A percentile compares a stretch with the other conserved stretches of the same genome.
Conservation (phyloP, 2,888 invertebrate species). For the Ectemnius continuus region DNA sequence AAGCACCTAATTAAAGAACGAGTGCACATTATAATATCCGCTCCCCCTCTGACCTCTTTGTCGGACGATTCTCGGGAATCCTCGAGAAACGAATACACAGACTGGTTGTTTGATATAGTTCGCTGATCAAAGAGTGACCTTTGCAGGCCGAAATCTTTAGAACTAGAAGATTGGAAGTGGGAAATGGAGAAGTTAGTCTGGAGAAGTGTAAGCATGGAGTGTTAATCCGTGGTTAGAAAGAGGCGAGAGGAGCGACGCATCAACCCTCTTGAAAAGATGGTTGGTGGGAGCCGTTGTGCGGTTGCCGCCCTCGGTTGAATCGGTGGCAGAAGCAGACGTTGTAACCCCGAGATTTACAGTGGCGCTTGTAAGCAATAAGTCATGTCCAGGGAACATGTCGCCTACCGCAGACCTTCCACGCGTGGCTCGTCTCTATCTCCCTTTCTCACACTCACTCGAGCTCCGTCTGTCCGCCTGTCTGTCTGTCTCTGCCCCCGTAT, state of each 20-base stretch:
- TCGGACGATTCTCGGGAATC: no score
- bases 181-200: background rate
- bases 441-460: background rate
- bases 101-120: no score
- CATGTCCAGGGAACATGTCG: conserved; percentile 71
- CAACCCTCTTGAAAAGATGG: conserved; percentile 32
- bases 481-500: background rate
- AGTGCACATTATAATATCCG: background rate
- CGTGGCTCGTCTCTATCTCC: conserved; percentile 57
- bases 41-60: no score
- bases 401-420: conserved; percentile 68
- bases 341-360: conserved; percentile 69
- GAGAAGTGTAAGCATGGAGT: no score
- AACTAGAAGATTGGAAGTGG: background rate
- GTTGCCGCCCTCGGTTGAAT: conserved; percentile 50
- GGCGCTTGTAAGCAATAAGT: conserved; percentile 74
- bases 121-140: background rate
- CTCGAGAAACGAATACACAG: no score
- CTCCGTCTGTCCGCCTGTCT: conserved; percentile 17
- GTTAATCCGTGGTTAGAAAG: background rate
- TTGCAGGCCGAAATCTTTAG: background rate
- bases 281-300: conserved; percentile 38
- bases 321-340: conserved; percentile 52
- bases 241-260: background rate
- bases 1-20: background rate